phyloP scores from a whole-genome alignment of 2,888 invertebrate species.

The Cynaeus angustus region DNA sequence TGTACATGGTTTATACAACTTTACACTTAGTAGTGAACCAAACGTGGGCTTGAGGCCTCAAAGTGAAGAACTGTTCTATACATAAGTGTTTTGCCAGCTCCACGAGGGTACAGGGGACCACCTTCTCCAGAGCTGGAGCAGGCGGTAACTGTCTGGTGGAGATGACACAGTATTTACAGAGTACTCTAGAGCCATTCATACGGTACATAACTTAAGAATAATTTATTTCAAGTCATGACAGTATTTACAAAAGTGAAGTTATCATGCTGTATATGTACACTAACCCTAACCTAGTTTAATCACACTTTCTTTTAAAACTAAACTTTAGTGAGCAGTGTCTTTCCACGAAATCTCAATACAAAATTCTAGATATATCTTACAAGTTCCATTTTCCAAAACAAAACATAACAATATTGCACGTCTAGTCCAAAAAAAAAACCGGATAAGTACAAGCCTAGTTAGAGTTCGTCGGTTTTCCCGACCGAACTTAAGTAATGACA shows the following conservation, averaged over 20 bases:
- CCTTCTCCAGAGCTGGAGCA: too few relatives aligned
- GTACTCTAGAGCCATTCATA: constrained; percentile 62
- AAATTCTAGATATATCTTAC: constrained; percentile 47
- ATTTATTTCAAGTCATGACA: constrained; percentile 62
- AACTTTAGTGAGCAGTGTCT: constrained; percentile 64
- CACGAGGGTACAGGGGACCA: too few relatives aligned
- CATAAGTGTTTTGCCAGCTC: constrained; percentile 45
- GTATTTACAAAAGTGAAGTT: constrained; percentile 67
- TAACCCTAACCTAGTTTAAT: constrained; percentile 65
- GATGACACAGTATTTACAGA: constrained; percentile 57
- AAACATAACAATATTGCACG: constrained; percentile 60
- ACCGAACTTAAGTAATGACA: constrained; percentile 32
- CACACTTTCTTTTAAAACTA: constrained; percentile 68
- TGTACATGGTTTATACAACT: constrained; percentile 71
- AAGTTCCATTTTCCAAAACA: constrained; percentile 19
- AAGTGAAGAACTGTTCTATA: constrained; percentile 53
- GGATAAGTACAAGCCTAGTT: constrained; percentile 35
- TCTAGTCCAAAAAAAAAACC: constrained; percentile 27
- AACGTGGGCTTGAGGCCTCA: constrained; percentile 45
- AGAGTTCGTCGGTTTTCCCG: constrained; percentile 7
- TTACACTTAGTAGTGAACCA: constrained; percentile 60
- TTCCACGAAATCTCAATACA: constrained; percentile 58
- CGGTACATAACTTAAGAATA: constrained; percentile 63
- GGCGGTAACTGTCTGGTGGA: not conserved
- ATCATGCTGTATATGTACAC: constrained; percentile 65